phyloP scores from a whole-genome alignment of 2,797 vertebrate species.

The Toxotes lorentzi region DNA sequence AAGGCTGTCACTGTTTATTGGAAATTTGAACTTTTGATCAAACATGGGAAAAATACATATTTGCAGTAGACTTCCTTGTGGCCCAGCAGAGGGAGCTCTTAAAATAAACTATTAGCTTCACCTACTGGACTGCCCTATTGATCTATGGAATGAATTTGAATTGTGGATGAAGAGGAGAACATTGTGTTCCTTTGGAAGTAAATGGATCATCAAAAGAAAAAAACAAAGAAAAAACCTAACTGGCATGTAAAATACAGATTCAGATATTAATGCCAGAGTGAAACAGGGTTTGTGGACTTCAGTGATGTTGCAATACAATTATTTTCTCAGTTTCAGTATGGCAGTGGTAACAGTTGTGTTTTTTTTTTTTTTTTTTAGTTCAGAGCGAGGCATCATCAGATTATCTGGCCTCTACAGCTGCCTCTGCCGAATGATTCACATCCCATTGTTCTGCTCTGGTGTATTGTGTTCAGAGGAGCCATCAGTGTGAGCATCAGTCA shows the following conservation, averaged over 20 bases:
- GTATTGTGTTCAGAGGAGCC: slow-evolving; percentile 54
- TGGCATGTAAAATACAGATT: neutral
- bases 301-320: neutral
- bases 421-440: slow-evolving; percentile 59
- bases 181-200: neutral
- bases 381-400: slow-evolving; percentile 39
- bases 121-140: neutral
- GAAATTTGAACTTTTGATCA: no score
- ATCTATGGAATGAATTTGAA: neutral
- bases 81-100: no score
- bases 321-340: neutral
- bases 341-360: slow-evolving; percentile 6
- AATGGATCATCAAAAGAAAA: neutral
- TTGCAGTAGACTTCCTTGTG: no score
- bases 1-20: no score
- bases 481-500: slow-evolving; percentile 66
- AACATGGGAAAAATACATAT: no score
- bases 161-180: neutral
- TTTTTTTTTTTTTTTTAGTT: slow-evolving; percentile 17
- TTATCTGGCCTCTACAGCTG: slow-evolving; percentile 66
- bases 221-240: neutral
- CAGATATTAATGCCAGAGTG: neutral
- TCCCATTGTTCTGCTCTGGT: slow-evolving; percentile 58
- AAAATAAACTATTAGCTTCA: neutral
- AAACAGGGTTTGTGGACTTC: neutral